Evolutionary conservation across 2,888 invertebrate species (phyloP).

Genomic region (Drosophila mulleri): DNA sequence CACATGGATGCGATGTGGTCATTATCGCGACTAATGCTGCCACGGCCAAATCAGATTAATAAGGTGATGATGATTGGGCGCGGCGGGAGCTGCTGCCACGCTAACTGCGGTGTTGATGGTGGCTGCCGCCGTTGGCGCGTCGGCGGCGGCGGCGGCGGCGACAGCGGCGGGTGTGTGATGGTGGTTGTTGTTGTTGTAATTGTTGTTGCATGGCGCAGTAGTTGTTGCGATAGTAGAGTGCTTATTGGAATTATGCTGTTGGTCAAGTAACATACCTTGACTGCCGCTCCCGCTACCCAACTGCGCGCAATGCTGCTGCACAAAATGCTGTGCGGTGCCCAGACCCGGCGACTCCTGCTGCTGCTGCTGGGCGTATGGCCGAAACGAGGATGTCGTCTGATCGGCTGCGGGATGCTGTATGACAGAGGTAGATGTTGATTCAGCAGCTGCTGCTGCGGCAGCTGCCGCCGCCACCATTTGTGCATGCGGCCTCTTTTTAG

Average conservation of each 20-base stretch:
- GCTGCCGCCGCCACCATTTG: slow-evolving; percentile 84
- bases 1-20: slow-evolving; percentile 47
- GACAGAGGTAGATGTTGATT: slow-evolving; percentile 84
- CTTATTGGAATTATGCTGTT: slow-evolving; percentile 83
- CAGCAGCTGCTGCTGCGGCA: slow-evolving; percentile 68
- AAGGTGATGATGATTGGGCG: slow-evolving; percentile 83
- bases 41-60: slow-evolving; percentile 84
- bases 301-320: slow-evolving; percentile 82
- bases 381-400: slow-evolving; percentile 76
- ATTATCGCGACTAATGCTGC: slow-evolving; percentile 76
- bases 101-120: slow-evolving; percentile 62
- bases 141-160: slow-evolving; percentile 19
- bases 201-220: slow-evolving; percentile 77
- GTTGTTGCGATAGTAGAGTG: slow-evolving; percentile 80
- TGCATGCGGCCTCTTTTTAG: slow-evolving; percentile 85
- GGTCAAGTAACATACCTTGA: slow-evolving; percentile 85
- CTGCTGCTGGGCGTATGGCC: slow-evolving; percentile 82
- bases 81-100: slow-evolving; percentile 66
- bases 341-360: slow-evolving; percentile 59
- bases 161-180: slow-evolving; percentile 67
- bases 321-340: slow-evolving; percentile 67
- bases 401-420: slow-evolving; percentile 78
- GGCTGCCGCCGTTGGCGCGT: slow-evolving; percentile 52
- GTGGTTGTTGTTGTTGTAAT: slow-evolving; percentile 75
- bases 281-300: slow-evolving; percentile 67